These are phyloP conservation scores for Sebastes glaucus DNA, from an alignment of 2,797 vertebrate species.

Conservation along the genomic window DNA sequence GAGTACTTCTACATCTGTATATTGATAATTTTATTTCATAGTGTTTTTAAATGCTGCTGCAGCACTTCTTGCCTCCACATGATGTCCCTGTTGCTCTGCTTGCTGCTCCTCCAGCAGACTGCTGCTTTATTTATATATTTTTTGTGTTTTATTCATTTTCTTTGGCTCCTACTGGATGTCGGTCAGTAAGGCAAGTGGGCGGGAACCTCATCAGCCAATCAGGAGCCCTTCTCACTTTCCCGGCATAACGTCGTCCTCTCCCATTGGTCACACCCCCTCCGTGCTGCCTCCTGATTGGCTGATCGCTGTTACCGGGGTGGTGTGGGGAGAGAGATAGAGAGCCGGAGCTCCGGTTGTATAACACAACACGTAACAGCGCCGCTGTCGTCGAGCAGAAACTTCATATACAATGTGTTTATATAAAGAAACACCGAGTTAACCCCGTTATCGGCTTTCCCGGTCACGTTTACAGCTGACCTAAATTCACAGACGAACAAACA, in stretches of 20 bases:
- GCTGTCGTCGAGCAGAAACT: constrained; percentile 43
- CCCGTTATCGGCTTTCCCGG: neutral
- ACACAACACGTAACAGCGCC: constrained; percentile 18
- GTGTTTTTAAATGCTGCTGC: neutral
- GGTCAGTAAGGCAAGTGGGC: constrained; percentile 81
- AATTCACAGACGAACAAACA: neutral
- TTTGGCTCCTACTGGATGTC: constrained; percentile 66
- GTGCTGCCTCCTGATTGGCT: constrained; percentile 64
- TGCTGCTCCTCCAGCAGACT: neutral
- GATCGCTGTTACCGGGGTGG: constrained; percentile 76
- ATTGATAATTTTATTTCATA: neutral
- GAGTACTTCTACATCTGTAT: too few species aligned
- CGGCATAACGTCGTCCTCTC: neutral
- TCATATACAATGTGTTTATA: neutral
- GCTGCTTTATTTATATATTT: neutral
- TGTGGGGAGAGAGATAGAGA: constrained; percentile 27
- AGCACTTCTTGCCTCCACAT: neutral
- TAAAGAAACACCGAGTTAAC: neutral
- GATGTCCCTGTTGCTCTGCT: neutral
- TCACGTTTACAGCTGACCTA: neutral
- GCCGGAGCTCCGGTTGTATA: constrained; percentile 23
- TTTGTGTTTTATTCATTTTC: neutral
- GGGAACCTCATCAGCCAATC: constrained; percentile 38
- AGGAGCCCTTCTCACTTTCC: constrained; percentile 1
- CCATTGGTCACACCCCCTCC: constrained; percentile 81